phyloP scores from a whole-genome alignment of 1,140 invertebrate species.

The Campoletis sonorensis region DNA sequence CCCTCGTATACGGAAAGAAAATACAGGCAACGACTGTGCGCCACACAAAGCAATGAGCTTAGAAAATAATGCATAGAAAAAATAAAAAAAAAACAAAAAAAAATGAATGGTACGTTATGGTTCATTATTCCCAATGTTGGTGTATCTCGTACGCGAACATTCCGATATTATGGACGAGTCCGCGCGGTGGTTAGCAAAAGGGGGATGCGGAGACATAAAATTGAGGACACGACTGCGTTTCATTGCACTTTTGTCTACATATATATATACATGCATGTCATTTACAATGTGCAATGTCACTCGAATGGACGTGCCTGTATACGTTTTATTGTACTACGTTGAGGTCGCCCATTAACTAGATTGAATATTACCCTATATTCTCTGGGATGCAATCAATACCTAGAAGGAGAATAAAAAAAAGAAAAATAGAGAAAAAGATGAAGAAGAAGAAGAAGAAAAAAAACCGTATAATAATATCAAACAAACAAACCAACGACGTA shows the following conservation, averaged over 20 bases:
- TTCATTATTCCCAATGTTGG: conserved; percentile 33
- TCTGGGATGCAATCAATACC: conserved; percentile 65
- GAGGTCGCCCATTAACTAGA: conserved; percentile 64
- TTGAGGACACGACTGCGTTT: conserved; percentile 35
- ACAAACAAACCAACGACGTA: not conserved
- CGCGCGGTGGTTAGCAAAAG: not conserved
- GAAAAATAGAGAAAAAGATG: conserved; percentile 13
- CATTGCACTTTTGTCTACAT: not conserved
- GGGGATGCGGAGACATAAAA: conserved; percentile 21
- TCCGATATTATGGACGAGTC: conserved; percentile 21
- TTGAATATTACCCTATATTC: conserved; percentile 71
- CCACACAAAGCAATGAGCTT: too few relatives aligned
- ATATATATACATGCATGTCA: not conserved
- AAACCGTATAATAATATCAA: too few relatives aligned
- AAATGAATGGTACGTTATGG: not conserved
- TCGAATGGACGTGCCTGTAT: conserved; percentile 12
- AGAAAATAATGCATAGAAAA: too few relatives aligned
- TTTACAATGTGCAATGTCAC: not conserved
- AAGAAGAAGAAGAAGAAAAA: conserved; percentile 45
- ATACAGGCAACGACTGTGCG: too few relatives aligned
- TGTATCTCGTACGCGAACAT: not conserved
- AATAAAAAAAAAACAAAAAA: not conserved
- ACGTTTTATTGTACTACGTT: not conserved
- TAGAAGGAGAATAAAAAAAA: conserved; percentile 24
- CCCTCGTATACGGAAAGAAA: too few relatives aligned